A percentile compares a stretch with the other conserved stretches of the same genome.
Evolutionary conservation across 2,113 vertebrate genomes (phyloP).

Genomic region (Mustelus asterias): DNA sequence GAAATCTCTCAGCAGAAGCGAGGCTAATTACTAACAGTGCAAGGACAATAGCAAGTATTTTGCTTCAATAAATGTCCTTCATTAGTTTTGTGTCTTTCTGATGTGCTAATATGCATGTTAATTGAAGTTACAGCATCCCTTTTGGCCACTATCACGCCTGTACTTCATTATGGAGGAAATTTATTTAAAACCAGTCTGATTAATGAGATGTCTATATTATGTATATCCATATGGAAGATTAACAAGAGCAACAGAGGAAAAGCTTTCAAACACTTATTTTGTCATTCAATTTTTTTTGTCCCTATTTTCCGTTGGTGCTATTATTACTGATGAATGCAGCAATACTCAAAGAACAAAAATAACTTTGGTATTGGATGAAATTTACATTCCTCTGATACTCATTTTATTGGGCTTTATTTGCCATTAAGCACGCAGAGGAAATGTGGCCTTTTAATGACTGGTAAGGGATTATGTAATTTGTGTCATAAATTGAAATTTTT

Average conservation of each 20-base stretch:
- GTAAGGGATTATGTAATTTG: background rate
- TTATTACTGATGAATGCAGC: background rate
- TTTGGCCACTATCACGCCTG: conserved; percentile 5
- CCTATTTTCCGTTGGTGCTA: background rate
- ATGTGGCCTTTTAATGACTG: background rate
- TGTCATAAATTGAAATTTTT: background rate
- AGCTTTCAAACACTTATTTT: background rate
- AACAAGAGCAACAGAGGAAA: no score
- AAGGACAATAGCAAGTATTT: conserved; percentile 87
- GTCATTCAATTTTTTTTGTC: background rate
- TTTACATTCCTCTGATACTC: background rate
- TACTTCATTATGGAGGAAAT: conserved; percentile 10
- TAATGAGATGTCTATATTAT: conserved; percentile 32
- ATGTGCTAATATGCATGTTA: conserved; percentile 86
- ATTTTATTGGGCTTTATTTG: background rate
- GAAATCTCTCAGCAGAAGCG: background rate
- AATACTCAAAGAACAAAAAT: background rate
- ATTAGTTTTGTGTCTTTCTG: conserved; percentile 66
- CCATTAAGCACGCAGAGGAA: background rate
- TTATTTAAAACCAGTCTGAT: conserved; percentile 32
- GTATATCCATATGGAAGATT: background rate
- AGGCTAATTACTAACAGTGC: conserved; percentile 97
- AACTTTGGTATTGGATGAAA: background rate
- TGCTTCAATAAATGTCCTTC: conserved; percentile 86
- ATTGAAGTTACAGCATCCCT: conserved; percentile 56